Percentiles rank a stretch among this genome's conserved stretches.
phyloP scores from a whole-genome alignment of 2,888 invertebrate species.

The Elysia crispata region DNA sequence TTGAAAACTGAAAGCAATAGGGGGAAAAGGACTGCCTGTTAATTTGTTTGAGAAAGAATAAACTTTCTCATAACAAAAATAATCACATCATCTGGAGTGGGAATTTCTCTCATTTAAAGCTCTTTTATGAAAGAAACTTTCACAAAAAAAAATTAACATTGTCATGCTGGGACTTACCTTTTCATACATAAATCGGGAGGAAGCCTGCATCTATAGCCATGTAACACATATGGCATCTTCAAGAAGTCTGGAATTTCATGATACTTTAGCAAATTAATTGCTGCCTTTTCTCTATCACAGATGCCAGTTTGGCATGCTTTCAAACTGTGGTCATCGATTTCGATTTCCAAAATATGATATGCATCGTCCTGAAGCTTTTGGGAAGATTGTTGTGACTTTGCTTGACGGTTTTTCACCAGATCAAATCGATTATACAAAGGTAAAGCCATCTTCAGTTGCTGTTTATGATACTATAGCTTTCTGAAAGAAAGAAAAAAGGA shows the following conservation, averaged over 20 bases:
- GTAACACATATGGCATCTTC: constrained; percentile 90
- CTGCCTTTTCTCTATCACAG: constrained; percentile 59
- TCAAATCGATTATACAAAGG: no score
- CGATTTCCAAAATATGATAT: constrained; percentile 68
- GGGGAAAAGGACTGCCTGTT: no score
- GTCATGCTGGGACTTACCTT: constrained; percentile 84
- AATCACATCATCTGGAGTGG: no score
- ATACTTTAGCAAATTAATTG: constrained; percentile 69
- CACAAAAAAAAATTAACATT: neutral
- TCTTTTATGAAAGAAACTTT: neutral
- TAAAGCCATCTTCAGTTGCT: no score
- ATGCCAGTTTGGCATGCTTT: constrained; percentile 60
- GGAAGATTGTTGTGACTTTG: no score
- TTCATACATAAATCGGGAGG: constrained; percentile 79
- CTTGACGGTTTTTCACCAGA: no score
- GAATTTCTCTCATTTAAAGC: no score
- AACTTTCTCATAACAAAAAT: no score
- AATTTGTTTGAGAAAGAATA: no score
- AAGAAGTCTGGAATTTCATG: constrained; percentile 88
- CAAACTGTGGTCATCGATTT: constrained; percentile 64
- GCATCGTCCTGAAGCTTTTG: constrained; percentile 22
- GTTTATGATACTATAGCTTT: no score
- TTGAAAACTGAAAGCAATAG: no score
- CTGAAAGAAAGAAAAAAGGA: no score
- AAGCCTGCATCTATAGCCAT: constrained; percentile 87